These are phyloP conservation scores for Circaetus gallicus DNA, from an alignment of 2,113 vertebrate genomes.

Conservation along the genomic window DNA sequence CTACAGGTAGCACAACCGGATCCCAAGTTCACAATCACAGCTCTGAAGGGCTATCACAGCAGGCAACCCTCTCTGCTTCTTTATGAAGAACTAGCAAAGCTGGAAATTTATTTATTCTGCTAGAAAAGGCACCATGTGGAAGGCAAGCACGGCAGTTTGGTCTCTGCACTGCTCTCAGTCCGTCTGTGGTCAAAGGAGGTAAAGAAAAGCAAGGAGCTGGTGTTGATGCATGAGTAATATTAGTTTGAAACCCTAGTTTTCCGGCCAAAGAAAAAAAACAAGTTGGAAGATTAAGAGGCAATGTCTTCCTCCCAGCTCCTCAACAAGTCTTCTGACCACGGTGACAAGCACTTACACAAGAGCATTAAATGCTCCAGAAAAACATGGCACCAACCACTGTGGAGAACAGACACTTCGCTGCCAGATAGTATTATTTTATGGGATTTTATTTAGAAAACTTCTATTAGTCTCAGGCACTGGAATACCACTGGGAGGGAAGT, in stretches of 20 bases:
- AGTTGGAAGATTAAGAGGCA: background rate
- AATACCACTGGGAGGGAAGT: background rate
- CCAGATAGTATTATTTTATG: background rate
- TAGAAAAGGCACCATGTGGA: background rate
- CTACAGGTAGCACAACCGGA: background rate
- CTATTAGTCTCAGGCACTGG: background rate
- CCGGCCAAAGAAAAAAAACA: background rate
- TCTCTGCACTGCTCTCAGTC: background rate
- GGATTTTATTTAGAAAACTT: conserved; percentile 8
- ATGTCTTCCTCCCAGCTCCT: background rate
- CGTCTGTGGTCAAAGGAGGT: fast-evolving
- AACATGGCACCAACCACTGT: fast-evolving
- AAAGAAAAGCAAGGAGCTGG: background rate
- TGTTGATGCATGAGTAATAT: background rate
- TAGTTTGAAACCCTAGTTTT: background rate
- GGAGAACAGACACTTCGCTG: background rate
- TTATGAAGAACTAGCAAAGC: background rate
- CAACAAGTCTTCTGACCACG: fast-evolving
- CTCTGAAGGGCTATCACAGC: background rate
- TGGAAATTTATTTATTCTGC: background rate
- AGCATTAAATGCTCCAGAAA: background rate
- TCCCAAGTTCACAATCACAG: fast-evolving
- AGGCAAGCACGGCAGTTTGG: background rate
- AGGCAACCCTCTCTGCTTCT: background rate
- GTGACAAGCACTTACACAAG: background rate